Evolutionary conservation across 2,797 vertebrate species (phyloP), one percentile per base, ranked within the genome.

Genomic region (Acanthornis magna): DNA sequence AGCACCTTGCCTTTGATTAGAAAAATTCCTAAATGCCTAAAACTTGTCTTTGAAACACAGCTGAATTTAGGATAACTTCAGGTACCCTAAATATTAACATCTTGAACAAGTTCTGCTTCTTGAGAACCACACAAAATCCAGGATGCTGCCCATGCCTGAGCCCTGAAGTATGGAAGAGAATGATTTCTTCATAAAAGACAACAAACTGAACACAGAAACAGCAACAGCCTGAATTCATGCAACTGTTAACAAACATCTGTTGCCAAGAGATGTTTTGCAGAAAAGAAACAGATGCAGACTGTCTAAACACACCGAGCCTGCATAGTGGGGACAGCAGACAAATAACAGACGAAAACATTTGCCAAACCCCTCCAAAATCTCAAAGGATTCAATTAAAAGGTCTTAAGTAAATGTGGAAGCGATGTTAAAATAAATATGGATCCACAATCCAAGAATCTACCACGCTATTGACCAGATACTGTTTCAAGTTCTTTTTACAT

Each of bases 391-490:
- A 82, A 89, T 47, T 43, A 60, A 60, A 88, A 87, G 45, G 22
- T 47, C 40, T 25, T 45, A 75, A n/a, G 5, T 16, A 89, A 84
- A 51, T 19, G 40, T 32, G 43, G 73, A 92, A 70, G 10, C 68
- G 19, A 70, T 81, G 34, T 17, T 50, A 54, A 77, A 66, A 75
- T 16, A 77, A 66, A 73, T 7, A 73, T 0, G 0, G 23, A 78
- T 34, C 36, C 45, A 36, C 32, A 20, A 7, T 3, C 30, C 32
- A 62, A 51, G 23, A 50, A 85, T 2, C 22, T 11, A 17, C 65
- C 2, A 17, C 0, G 0, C 13, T 53, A 16, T 1, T 29, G 30
- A 74, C 14, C 38, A 57, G 85, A 20, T 2, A 17, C 0, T 13
- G 26, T 42, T 83, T 55, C 25, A 88, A 68, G 29, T n/a, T 25